Percentiles rank a stretch among this genome's conserved stretches.
These are phyloP conservation scores for Actinemys pallida DNA, from an alignment of 2,113 vertebrate genomes.

Conservation along the genomic window DNA sequence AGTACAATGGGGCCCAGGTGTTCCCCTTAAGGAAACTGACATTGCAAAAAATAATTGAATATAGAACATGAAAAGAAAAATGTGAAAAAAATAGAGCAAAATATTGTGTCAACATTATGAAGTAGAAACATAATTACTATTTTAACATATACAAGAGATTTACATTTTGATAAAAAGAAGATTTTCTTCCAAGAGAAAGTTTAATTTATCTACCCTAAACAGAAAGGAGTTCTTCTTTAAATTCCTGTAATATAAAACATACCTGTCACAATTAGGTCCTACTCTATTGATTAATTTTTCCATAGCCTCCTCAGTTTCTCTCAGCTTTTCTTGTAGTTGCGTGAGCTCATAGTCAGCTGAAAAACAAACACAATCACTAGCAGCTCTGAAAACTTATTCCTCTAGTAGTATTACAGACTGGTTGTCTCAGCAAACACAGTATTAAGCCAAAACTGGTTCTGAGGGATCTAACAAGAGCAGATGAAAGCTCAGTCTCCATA, in stretches of 20 bases:
- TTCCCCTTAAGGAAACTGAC: conserved; percentile 7
- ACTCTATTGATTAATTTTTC: conserved; percentile 91
- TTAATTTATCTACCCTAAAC: not conserved
- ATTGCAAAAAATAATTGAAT: not conserved
- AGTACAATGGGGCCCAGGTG: not conserved
- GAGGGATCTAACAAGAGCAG: not conserved
- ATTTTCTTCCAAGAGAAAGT: not conserved
- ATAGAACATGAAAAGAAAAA: not conserved
- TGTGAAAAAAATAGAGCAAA: not conserved
- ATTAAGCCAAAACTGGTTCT: not conserved
- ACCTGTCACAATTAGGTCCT: conserved; percentile 87
- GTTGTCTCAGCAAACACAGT: not conserved
- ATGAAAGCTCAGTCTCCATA: not conserved
- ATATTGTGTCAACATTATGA: not conserved
- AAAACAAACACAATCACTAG: conserved; percentile 45
- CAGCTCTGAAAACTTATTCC: conserved; percentile 5
- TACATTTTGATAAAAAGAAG: not conserved
- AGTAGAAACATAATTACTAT: not conserved
- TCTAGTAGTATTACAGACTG: not conserved
- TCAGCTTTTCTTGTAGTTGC: conserved; percentile 95
- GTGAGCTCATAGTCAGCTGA: conserved; percentile 92
- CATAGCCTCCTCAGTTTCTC: conserved; percentile 94
- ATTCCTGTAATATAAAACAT: conserved; percentile 45
- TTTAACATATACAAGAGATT: not conserved
- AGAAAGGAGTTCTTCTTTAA: not conserved